Conservation (phyloP, 2,888 invertebrate species). For the Sisyra nigra region DNA sequence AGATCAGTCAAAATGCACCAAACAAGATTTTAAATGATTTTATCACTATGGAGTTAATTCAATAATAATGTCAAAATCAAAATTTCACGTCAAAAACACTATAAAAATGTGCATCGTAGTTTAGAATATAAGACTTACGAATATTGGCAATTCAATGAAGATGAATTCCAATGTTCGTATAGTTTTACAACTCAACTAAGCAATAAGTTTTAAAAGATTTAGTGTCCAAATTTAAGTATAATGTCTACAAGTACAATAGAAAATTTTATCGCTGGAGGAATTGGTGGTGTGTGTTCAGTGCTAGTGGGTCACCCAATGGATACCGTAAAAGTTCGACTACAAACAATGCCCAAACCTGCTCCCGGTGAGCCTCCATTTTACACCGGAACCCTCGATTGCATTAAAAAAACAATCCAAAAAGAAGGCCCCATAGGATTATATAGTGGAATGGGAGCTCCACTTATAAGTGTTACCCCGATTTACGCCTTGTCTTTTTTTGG, state of each 20-base stretch:
- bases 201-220: too few relatives aligned
- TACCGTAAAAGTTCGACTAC: slow-evolving; percentile 37
- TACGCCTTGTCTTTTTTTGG: slow-evolving; percentile 46
- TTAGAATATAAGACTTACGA: too few relatives aligned
- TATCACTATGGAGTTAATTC: too few relatives aligned
- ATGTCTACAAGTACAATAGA: slow-evolving; percentile 1
- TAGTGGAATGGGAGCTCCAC: slow-evolving; percentile 40
- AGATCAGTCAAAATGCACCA: too few relatives aligned
- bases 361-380: slow-evolving; percentile 26
- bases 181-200: too few relatives aligned
- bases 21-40: too few relatives aligned
- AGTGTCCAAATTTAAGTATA: too few relatives aligned
- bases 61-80: too few relatives aligned
- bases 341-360: slow-evolving; percentile 33
- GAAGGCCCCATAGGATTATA: slow-evolving; percentile 28
- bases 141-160: too few relatives aligned
- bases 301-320: slow-evolving; percentile 43
- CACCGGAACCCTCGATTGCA: slow-evolving; percentile 36
- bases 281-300: slow-evolving; percentile 39
- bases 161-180: too few relatives aligned
- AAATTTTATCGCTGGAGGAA: slow-evolving; percentile 26
- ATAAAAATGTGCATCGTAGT: too few relatives aligned
- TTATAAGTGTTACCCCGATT: slow-evolving; percentile 42
- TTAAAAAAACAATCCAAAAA: slow-evolving; percentile 28
- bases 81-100: too few relatives aligned